phyloP scores from a whole-genome alignment of 2,797 vertebrate genomes.

The Intellagama lesueurii region DNA sequence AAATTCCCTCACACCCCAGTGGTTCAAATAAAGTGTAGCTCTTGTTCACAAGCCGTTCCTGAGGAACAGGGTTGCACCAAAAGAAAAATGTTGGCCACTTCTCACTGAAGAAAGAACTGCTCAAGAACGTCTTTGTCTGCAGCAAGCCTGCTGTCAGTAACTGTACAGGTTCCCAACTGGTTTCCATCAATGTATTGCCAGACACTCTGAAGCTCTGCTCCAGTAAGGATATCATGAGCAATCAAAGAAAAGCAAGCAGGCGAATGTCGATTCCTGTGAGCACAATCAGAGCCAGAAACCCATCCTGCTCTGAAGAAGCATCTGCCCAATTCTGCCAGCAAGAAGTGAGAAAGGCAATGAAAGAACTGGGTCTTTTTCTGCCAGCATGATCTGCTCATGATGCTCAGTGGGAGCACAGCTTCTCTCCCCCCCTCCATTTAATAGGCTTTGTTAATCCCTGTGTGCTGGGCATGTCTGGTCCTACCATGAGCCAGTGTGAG shows the following conservation, averaged over 20 bases:
- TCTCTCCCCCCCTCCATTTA: not conserved
- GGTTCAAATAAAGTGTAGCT: not conserved
- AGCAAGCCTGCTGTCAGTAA: not conserved
- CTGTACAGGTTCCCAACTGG: not conserved
- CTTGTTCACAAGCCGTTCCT: not conserved
- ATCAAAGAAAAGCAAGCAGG: not conserved
- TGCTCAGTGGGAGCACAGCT: not conserved
- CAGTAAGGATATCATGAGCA: not conserved
- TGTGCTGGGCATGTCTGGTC: too few relatives aligned
- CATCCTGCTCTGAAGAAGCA: too few relatives aligned
- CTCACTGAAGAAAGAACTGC: not conserved
- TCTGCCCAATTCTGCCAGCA: not conserved
- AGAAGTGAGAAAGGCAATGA: not conserved
- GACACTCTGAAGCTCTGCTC: not conserved
- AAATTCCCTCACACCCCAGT: not conserved
- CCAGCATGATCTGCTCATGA: not conserved
- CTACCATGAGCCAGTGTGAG: too few relatives aligned
- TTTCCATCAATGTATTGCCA: not conserved
- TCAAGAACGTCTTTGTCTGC: not conserved
- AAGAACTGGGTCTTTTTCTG: not conserved
- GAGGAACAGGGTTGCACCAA: too few relatives aligned
- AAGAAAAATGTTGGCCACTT: not conserved
- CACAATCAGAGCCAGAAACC: not conserved
- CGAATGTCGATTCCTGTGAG: not conserved
- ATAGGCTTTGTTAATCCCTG: too few relatives aligned